Base-by-base conservation (phyloP, 1,140 invertebrate species). In the Diorhabda sublineata region DNA sequence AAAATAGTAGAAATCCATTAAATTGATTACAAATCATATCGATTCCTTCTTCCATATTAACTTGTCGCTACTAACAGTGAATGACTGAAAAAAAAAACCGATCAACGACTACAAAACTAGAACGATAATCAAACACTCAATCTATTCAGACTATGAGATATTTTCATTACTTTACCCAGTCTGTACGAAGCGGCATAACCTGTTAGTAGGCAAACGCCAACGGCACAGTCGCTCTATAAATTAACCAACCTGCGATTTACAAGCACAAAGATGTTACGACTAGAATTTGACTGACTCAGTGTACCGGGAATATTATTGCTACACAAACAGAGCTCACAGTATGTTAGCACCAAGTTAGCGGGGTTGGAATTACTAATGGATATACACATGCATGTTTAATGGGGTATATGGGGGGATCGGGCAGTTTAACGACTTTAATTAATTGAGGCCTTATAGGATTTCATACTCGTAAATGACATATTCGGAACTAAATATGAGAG, bases 371-470 rank as follows among this genome's bases (percentile, higher is more conserved):
- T 52, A 52, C 47, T 52, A 52, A 52, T 52, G 47, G 47, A 52
- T 52, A 52, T 52, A 52, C 47, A 52, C 47, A 52, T 52, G 47
- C 47, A 52, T 52, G 47, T 52, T 52, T 52, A 52, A 52, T 52
- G 47, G 47, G 47, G 47, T 52, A 52, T 52, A 52, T 52, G n/a
- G 47, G 47, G 47, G 47, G 47, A 52, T 52, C 47, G 47, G 47
- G 47, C 47, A 52, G 47, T 52, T 52, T 52, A 52, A 52, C 47
- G 47, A 52, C 47, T n/a, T n/a, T 52, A 52, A 52, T 52, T 52
- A 52, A 52, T 52, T 8, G 47, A 52, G 26, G 47, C 47, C 47
- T 52, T 52, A 52, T 52, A 52, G 47, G 47, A n/a, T n/a, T n/a
- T 52, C 47, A n/a, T 52, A 52, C 47, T 52, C 47, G 47, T 52